Base-by-base conservation (phyloP, 2,888 invertebrate species). In the Orchesellides sinensis region DNA sequence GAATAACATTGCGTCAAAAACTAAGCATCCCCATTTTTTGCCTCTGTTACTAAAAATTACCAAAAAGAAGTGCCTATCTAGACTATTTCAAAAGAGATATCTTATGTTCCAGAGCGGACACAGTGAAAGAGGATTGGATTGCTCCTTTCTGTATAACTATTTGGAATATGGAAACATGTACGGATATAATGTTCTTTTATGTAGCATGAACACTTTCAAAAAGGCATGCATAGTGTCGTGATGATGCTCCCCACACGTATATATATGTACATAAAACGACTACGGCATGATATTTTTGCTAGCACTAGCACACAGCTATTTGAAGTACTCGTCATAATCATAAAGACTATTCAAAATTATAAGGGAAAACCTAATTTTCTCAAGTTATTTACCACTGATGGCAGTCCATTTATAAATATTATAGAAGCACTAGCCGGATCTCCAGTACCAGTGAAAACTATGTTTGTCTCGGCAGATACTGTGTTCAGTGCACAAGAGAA, bases 261-360 rank as follows among this genome's bases (percentile, higher is more conserved):
- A 40, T 40, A 40, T n/a, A 40, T n/a, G 10, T 12, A 23, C 21
- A 27, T 27, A 23, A 27, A 29, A 8, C 10, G 29, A 19, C 6
- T 25, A 17, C 19, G 27, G 54, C 40, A 77, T 45, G 66, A 59
- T 56, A 63, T 66, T 77, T 74, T 77, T 45, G 56, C 32, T 40
- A 29, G 47, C n/a, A n/a, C 23, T 35, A 61, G 69, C 40, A 69
- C 63, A 59, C n/a, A n/a, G n/a, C 78, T 69, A 79, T 66, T 80
- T 47, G 72, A 72, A 80, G 80, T 72, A 35, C 54, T 65, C 72
- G 66, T 72, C 80, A 72, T 80, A 80, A 80, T 80, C 72, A 80
- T 80, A 80, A 80, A 80, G 80, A 72, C 80, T 65, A 80, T 80
- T 80, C 80, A 80, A 80, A 80, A 80, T 80, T 80, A 80, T 72